A percentile compares a stretch with the other conserved stretches of the same genome.
Conservation (phyloP, 2,797 vertebrate genomes). For the Kryptopterus vitreolus region DNA sequence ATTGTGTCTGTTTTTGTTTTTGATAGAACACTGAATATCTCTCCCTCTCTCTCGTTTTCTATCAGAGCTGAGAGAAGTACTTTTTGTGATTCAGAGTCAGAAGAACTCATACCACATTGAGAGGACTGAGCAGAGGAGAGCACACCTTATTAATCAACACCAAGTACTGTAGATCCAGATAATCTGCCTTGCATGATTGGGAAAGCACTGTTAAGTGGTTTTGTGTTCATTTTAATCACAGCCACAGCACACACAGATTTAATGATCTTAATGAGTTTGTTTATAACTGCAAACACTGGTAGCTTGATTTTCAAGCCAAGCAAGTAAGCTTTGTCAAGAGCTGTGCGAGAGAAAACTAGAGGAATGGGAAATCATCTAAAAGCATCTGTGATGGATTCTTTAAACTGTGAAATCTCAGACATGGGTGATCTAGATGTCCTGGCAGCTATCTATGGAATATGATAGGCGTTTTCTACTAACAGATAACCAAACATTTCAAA, state of each 20-base stretch:
- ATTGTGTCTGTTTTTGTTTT: background rate
- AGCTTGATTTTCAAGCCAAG: background rate
- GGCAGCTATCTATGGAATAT: background rate
- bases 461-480: background rate
- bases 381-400: background rate
- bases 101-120: constrained; percentile 82
- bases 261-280: background rate
- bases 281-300: background rate
- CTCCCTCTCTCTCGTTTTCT: background rate
- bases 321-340: background rate
- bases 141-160: constrained; percentile 79
- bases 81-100: constrained; percentile 91
- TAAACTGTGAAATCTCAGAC: background rate
- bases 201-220: background rate
- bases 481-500: background rate
- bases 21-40: background rate
- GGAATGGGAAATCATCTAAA: background rate
- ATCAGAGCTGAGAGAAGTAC: constrained; percentile 77
- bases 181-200: background rate
- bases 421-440: background rate
- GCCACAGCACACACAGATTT: background rate
- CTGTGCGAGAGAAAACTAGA: background rate
- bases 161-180: constrained; percentile 63
- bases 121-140: constrained; percentile 74
- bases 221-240: background rate